Evolutionary conservation across 2,797 vertebrate genomes (phyloP), one percentile per base, ranked within the genome.

Genomic region (Holocentrus rufus): DNA sequence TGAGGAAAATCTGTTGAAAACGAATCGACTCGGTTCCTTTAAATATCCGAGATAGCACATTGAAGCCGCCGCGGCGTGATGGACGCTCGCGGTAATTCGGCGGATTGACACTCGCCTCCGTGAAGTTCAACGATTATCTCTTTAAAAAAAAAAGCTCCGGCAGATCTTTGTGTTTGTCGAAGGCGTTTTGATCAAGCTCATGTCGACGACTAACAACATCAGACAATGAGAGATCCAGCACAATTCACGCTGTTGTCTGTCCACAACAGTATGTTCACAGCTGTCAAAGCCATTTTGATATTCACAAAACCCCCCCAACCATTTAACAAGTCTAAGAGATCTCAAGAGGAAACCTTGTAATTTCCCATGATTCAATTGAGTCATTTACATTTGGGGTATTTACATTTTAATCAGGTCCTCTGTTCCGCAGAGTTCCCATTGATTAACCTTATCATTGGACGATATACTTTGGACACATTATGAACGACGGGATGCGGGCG

Each of bases 401-500:
- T 91, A 92, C 87, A 89, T 91, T 89, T 88, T 87, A 94, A 93
- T 93, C 91, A 90, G 75, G 81, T 86, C 81, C 60, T 88, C 76
- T 89, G 85, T 88, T 90, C 81, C 81, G 75, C 89, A 83, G 85
- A 79, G 75, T 84, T 88, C 85, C 82, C 87, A 90, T 90, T 91
- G 90, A 93, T 94, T 93, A 92, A 93, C 91, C 91, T 92, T 89
- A 91, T 92, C 87, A 83, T 55, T 68, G 83, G 83, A 91, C 90
- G 89, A 89, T 91, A 88, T 91, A 91, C 88, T 93, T 87, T 91
- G 83, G 89, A 89, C 90, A 80, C 85, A 88, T 88, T 81, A 88
- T 88, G 89, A 90, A 82, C 62, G 69, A 70, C 75, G 36, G 77
- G 83, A 87, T 80, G 84, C 22, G 72, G 85, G 88, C 67, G 74